Evolutionary conservation across 2,888 invertebrate species (phyloP), one percentile per base, ranked within the genome.

Genomic region (Drosophila diplacantha): DNA sequence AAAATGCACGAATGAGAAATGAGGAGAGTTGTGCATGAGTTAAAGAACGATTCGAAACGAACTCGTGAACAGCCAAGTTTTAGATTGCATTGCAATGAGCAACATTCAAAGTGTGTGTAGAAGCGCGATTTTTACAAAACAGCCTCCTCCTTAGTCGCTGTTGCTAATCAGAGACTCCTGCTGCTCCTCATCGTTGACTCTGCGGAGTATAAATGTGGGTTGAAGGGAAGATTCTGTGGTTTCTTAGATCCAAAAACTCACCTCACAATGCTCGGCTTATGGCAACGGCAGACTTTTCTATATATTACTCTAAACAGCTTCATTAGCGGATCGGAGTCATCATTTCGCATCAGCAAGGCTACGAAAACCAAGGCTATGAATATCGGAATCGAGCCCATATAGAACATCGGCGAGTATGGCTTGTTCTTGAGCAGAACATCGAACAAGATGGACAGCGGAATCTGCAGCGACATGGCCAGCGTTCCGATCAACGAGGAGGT

Each of bases 401-500:
- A 94, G 87, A 96, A 95, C 79, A 93, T 89, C 46, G 90, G 90
- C 12, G 92, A 91, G 80, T 92, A 93, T 16, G 92, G 89, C 74
- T 94, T 92, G 74, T 91, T 90, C 86, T 93, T 93, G 39, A 95
- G 87, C 51, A 94, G 85, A 38, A 94, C 91, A 89, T 97, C 97
- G 74, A 94, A 95, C 74, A 95, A 89, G 92, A 96, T 94, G 34
- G 96, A 93, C 89, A 98, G 91, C 55, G 98, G 98, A 87, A 96
- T 94, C 69, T 94, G 94, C 77, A 98, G 90, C 73, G 95, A 94
- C 71, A 97, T 91, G 59, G 96, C 92, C 79, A 96, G 88, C 2
- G 96, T 96, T 26, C 96, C 98, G 77, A 96, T 93, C 47, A 96
- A 90, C 0, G 96, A 93, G 14, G 97, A 97, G 18, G 98, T 98